Evolutionary conservation across 2,113 vertebrate species (phyloP).

Genomic region (Corythornis vintsioides): DNA sequence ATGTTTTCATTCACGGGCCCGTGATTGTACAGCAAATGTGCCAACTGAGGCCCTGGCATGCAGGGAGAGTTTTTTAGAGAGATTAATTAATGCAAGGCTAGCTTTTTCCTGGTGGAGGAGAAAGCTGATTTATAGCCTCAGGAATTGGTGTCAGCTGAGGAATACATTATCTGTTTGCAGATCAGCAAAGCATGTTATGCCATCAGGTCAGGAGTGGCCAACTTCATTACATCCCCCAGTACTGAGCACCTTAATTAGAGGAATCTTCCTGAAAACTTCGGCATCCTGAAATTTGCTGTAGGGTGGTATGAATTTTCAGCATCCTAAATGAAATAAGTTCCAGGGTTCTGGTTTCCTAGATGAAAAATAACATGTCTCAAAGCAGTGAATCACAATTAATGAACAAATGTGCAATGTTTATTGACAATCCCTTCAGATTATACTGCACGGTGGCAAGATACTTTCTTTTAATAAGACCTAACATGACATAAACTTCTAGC

Average conservation of each 20-base stretch:
- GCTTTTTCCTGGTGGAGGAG: accelerated
- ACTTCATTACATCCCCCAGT: not conserved
- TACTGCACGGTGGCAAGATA: not conserved
- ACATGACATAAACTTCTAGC: slow-evolving; percentile 15
- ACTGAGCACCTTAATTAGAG: slow-evolving; percentile 8
- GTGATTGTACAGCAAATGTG: not conserved
- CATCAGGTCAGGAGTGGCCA: not conserved
- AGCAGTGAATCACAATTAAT: slow-evolving; percentile 44
- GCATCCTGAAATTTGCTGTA: slow-evolving; percentile 3
- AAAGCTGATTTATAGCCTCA: not conserved
- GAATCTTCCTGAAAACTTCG: not conserved
- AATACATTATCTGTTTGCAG: not conserved
- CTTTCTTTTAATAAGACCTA: slow-evolving; percentile 49
- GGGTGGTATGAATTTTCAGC: not conserved
- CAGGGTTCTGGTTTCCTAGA: not conserved
- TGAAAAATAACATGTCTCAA: slow-evolving; percentile 28
- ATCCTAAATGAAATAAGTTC: slow-evolving; percentile 7
- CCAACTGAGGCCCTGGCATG: not conserved
- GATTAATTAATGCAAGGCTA: slow-evolving; percentile 4
- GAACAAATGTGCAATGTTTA: not conserved
- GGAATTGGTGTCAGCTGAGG: not conserved
- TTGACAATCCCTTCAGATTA: slow-evolving; percentile 47
- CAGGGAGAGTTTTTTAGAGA: not conserved
- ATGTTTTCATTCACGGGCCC: not conserved
- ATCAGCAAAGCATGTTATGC: not conserved